phyloP scores from a whole-genome alignment of 2,888 invertebrate species.

The Harmothoe impar region DNA sequence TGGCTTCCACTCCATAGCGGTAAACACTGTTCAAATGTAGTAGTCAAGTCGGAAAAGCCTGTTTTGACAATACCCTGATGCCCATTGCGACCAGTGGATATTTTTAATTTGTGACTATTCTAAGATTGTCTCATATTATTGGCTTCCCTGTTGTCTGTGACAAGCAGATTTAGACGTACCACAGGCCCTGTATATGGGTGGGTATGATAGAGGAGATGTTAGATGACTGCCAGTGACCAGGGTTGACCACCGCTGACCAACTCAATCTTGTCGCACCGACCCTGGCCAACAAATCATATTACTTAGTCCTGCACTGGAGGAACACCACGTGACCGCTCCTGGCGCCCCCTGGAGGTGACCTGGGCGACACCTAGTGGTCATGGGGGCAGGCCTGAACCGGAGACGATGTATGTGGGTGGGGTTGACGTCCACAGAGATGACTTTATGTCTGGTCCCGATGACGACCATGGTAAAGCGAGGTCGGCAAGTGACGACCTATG shows the following conservation, averaged over 20 bases:
- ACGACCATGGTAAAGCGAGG: too few species aligned
- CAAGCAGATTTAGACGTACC: not conserved
- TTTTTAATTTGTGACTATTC: not conserved
- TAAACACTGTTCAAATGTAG: too few species aligned
- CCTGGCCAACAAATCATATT: slow-evolving; percentile 57
- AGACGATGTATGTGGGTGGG: too few species aligned
- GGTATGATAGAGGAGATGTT: not conserved
- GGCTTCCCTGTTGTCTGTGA: not conserved
- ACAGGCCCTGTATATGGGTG: not conserved
- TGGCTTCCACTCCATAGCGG: too few species aligned
- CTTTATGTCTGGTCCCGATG: too few species aligned
- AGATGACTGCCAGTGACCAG: slow-evolving; percentile 8
- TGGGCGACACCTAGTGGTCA: slow-evolving; percentile 20
- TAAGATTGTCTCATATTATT: not conserved
- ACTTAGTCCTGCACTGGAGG: not conserved
- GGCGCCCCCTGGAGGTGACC: not conserved
- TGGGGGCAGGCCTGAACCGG: not conserved
- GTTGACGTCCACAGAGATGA: too few species aligned
- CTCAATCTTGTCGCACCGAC: slow-evolving; percentile 42
- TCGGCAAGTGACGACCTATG: too few species aligned
- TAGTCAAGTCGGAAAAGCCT: too few species aligned
- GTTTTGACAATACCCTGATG: too few species aligned
- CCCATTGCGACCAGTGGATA: too few species aligned
- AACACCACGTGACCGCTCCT: slow-evolving; percentile 29
- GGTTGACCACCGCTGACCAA: slow-evolving; percentile 47